Evolutionary conservation across 2,888 invertebrate species (phyloP).

Genomic region (Polymixis lichenea): DNA sequence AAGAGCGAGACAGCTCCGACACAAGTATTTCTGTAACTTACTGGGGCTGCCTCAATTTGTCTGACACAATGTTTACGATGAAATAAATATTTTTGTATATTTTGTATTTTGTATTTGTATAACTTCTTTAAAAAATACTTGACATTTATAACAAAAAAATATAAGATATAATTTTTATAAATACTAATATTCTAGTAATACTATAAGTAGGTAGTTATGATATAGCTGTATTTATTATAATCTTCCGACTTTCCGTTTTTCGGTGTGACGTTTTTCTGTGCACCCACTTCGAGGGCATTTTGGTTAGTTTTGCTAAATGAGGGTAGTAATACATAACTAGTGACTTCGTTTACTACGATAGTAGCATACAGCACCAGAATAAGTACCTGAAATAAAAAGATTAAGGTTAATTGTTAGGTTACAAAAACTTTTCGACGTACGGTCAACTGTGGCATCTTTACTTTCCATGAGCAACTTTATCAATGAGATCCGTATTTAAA

Average conservation of each 20-base stretch:
- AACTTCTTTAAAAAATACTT: slow-evolving; percentile 24
- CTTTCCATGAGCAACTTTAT: no score
- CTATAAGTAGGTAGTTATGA: slow-evolving; percentile 86
- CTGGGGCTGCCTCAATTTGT: no score
- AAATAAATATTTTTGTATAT: no score
- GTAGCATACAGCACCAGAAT: slow-evolving; percentile 47
- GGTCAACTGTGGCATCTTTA: no score
- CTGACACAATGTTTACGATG: no score
- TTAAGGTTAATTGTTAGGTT: background rate
- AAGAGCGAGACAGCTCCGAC: no score
- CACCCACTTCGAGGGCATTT: slow-evolving; percentile 19
- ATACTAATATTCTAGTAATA: slow-evolving; percentile 26
- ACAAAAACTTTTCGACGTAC: background rate
- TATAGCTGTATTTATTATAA: slow-evolving; percentile 84
- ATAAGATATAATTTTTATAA: slow-evolving; percentile 1
- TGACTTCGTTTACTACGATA: slow-evolving; percentile 42
- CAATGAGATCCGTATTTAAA: no score
- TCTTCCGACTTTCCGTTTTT: slow-evolving; percentile 77
- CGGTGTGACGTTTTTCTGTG: slow-evolving; percentile 24
- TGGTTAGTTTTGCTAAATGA: slow-evolving; percentile 14
- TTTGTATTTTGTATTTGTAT: no score
- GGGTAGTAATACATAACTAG: slow-evolving; percentile 46
- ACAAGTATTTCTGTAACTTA: no score
- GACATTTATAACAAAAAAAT: background rate
- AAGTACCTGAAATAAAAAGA: slow-evolving; percentile 60